Evolutionary conservation across 2,797 vertebrate genomes (phyloP).

Genomic region (Chrosomus eos): DNA sequence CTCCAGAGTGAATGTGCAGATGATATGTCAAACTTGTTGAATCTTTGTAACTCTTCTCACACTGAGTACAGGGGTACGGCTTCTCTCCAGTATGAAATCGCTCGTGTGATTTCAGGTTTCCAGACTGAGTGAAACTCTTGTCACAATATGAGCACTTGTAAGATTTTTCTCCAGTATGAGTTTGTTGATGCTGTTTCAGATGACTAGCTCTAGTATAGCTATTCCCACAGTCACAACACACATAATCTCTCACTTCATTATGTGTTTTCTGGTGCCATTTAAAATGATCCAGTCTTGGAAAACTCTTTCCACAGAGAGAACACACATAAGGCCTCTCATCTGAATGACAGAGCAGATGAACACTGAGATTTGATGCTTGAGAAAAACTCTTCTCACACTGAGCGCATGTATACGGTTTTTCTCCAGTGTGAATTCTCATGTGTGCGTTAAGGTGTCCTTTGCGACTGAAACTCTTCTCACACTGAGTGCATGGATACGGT

Average conservation of each 20-base stretch:
- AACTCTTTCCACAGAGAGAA: too few relatives aligned
- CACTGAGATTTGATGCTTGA: too few relatives aligned
- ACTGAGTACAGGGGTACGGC: neutral
- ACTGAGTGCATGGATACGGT: neutral
- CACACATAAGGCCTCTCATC: too few relatives aligned
- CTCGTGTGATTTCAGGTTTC: neutral
- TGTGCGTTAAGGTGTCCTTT: neutral
- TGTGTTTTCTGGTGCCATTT: neutral
- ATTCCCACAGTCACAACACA: neutral
- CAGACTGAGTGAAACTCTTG: neutral
- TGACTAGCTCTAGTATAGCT: rapidly evolving
- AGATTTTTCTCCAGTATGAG: neutral
- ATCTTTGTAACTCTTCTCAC: neutral
- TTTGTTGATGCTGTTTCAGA: neutral
- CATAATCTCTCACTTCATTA: neutral
- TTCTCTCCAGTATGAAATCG: neutral
- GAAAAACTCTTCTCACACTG: too few relatives aligned
- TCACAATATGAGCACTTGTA: neutral
- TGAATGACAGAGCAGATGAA: too few relatives aligned
- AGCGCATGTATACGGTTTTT: neutral
- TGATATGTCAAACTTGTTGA: neutral
- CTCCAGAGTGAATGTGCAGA: neutral
- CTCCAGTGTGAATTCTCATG: neutral
- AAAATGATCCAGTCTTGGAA: rapidly evolving
- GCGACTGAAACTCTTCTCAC: neutral